phyloP scores from a whole-genome alignment of 35 echinoderm and acorn worm genomes.

The Heliocidaris erythrogramma region DNA sequence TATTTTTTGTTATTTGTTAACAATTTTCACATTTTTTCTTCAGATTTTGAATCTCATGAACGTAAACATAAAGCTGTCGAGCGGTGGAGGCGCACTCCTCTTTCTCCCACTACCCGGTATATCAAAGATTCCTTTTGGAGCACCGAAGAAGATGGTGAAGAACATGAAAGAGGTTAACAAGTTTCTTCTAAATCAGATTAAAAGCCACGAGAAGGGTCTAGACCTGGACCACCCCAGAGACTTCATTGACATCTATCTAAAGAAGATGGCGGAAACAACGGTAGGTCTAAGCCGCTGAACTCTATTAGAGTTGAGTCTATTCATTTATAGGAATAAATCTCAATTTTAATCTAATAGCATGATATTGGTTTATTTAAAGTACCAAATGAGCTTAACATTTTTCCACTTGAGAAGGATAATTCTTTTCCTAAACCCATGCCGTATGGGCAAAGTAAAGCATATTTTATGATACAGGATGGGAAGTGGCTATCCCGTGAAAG shows the following conservation, averaged over 20 bases:
- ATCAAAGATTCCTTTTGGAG: slow-evolving; percentile 22
- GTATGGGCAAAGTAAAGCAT: no score
- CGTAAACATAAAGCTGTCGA: background rate
- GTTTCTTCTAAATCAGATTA: slow-evolving; percentile 13
- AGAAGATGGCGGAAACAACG: slow-evolving; percentile 22
- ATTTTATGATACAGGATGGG: no score
- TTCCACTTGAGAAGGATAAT: no score
- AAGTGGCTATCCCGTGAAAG: no score
- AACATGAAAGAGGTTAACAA: slow-evolving; percentile 25
- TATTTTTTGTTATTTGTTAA: no score
- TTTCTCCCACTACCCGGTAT: background rate
- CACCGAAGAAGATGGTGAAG: slow-evolving; percentile 28
- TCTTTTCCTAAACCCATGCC: no score
- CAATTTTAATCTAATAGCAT: no score
- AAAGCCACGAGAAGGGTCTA: slow-evolving; percentile 26
- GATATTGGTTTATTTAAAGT: no score
- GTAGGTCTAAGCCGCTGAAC: background rate
- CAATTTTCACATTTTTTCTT: background rate
- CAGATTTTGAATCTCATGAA: background rate
- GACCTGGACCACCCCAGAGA: slow-evolving; percentile 52
- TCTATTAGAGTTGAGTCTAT: no score
- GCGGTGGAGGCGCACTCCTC: background rate
- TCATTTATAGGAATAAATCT: no score
- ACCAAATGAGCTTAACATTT: no score
- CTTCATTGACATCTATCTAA: slow-evolving; percentile 52